A percentile compares a stretch with the other conserved stretches of the same genome.
Conservation (phyloP, 1,140 invertebrate genomes). For the Halesus radiatus region DNA sequence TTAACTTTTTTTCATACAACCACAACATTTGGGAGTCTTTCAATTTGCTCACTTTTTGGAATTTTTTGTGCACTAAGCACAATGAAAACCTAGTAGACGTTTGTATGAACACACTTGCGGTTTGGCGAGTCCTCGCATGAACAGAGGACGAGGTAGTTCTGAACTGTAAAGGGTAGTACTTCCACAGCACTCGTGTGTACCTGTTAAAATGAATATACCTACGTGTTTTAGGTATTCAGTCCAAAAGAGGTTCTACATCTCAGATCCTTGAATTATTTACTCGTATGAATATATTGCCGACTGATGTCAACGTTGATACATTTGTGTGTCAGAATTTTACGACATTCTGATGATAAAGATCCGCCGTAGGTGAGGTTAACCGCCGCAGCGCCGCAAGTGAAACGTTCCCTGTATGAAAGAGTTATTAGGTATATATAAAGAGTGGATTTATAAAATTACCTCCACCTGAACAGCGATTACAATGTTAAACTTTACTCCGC, state of each 20-base stretch:
- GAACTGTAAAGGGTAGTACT: no score
- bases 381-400: neutral
- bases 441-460: neutral
- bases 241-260: no score
- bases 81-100: no score
- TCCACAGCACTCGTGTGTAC: no score
- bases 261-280: no score
- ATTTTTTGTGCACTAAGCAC: no score
- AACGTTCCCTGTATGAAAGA: conserved; percentile 8
- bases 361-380: neutral
- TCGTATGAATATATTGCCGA: neutral
- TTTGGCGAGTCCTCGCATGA: no score
- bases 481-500: conserved; percentile 7
- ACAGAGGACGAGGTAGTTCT: no score
- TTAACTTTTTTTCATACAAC: conserved; percentile 18
- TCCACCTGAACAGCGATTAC: neutral
- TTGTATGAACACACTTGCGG: no score
- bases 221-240: no score
- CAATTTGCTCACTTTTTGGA: no score
- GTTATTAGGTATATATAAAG: neutral
- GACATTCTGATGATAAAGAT: conserved; percentile 34
- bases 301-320: conserved; percentile 35
- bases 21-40: neutral
- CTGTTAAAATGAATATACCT: no score
- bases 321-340: conserved; percentile 38